Conservation (phyloP, 2,797 vertebrate species). For the Enteromius radiatus region DNA sequence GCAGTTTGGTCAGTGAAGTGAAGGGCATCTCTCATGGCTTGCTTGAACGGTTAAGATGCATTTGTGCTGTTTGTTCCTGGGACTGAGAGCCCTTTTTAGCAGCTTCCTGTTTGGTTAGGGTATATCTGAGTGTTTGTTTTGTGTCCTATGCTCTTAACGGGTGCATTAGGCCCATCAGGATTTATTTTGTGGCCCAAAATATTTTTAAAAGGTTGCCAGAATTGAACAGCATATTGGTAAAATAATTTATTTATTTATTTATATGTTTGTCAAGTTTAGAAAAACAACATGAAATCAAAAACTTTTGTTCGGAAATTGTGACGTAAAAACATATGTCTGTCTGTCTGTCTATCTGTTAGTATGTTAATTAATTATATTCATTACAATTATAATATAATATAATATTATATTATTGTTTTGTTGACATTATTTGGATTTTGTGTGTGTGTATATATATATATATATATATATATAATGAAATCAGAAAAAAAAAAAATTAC, state of each 20-base stretch:
- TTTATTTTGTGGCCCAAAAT: not conserved
- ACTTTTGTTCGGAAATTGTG: not conserved
- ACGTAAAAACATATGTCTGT: not conserved
- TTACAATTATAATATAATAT: not conserved
- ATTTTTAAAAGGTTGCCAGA: not conserved
- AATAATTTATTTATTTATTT: no score
- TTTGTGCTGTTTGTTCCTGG: slow-evolving; percentile 16
- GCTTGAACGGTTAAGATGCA: not conserved
- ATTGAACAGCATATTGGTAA: not conserved
- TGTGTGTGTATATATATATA: no score
- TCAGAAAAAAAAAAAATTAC: no score
- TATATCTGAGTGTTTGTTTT: not conserved
- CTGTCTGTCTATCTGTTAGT: no score
- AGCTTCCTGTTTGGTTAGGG: slow-evolving; percentile 21
- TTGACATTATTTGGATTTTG: not conserved
- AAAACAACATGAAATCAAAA: not conserved
- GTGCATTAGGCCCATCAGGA: not conserved
- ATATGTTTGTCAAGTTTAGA: no score
- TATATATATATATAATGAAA: no score
- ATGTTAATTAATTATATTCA: not conserved
- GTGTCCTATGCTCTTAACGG: not conserved
- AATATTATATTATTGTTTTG: not conserved
- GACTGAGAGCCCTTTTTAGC: not conserved
- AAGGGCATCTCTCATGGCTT: slow-evolving; percentile 17
- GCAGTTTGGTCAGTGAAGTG: slow-evolving; percentile 15